phyloP scores from a whole-genome alignment of 2,797 vertebrate species.

The Ptychadena robeensis region DNA sequence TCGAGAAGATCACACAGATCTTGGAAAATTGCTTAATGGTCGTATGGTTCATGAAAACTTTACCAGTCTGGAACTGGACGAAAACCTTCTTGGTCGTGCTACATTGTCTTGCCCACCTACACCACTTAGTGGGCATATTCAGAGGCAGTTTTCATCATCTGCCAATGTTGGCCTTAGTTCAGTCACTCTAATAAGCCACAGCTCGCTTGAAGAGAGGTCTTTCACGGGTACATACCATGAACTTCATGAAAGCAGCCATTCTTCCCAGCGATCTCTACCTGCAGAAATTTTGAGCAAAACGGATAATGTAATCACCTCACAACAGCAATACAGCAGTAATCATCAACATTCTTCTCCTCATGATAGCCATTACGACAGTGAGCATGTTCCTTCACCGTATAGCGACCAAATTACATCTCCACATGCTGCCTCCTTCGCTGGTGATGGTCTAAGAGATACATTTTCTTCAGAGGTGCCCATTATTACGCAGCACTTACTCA shows the following conservation, averaged over 20 bases:
- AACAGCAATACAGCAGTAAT: conserved; percentile 86
- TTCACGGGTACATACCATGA: conserved; percentile 86
- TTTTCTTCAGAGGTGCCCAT: conserved; percentile 92
- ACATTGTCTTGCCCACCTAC: conserved; percentile 87
- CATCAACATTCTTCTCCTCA: conserved; percentile 87
- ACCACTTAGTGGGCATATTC: conserved; percentile 83
- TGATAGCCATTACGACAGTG: conserved; percentile 93
- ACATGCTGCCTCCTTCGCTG: conserved; percentile 81
- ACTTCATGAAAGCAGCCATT: conserved; percentile 82
- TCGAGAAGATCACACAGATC: conserved; percentile 79
- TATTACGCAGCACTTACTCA: conserved; percentile 83
- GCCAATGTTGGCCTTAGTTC: conserved; percentile 83
- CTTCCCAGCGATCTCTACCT: conserved; percentile 84
- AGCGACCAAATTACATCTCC: conserved; percentile 95
- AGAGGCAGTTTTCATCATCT: conserved; percentile 80
- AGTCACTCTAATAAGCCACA: conserved; percentile 85
- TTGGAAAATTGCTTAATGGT: conserved; percentile 91
- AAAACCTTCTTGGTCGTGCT: conserved; percentile 90
- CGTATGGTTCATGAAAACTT: conserved; percentile 92
- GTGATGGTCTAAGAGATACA: conserved; percentile 79
- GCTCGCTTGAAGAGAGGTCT: conserved; percentile 87
- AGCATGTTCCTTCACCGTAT: conserved; percentile 94
- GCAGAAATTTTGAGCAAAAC: conserved; percentile 88
- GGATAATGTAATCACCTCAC: conserved; percentile 83
- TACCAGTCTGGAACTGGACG: conserved; percentile 93